A percentile compares a stretch with the other conserved stretches of the same genome.
Evolutionary conservation across 2,113 vertebrate genomes (phyloP).

Genomic region (Raja brachyura): DNA sequence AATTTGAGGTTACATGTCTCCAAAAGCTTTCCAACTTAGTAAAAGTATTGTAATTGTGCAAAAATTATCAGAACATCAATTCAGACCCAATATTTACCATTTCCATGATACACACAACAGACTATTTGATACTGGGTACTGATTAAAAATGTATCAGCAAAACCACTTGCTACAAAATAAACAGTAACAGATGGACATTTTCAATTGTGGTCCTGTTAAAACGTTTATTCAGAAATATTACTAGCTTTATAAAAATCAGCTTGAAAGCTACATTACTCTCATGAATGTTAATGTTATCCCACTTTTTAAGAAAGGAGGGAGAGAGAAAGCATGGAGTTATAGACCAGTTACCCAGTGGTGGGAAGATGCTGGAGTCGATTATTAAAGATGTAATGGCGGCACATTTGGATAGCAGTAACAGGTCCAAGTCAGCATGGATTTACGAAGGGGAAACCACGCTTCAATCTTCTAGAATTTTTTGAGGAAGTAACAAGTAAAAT

Average conservation of each 20-base stretch:
- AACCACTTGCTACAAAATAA: background rate
- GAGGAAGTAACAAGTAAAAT: too few relatives aligned
- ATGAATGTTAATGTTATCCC: too few relatives aligned
- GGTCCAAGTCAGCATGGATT: too few relatives aligned
- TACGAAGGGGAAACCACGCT: too few relatives aligned
- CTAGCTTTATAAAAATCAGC: background rate
- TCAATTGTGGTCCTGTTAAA: background rate
- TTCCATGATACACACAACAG: background rate
- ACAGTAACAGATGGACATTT: background rate
- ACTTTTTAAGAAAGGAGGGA: too few relatives aligned
- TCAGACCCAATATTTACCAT: background rate
- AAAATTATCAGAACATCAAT: background rate
- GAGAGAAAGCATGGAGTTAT: too few relatives aligned
- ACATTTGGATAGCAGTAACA: too few relatives aligned
- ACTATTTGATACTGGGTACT: background rate
- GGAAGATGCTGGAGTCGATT: too few relatives aligned
- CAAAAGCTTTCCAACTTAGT: background rate
- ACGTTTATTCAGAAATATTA: background rate
- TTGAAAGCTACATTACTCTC: background rate
- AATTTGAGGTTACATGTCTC: background rate
- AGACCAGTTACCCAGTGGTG: too few relatives aligned
- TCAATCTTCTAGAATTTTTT: too few relatives aligned
- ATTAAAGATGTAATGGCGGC: too few relatives aligned
- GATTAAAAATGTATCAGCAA: background rate
- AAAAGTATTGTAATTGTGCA: background rate